Percentiles rank a stretch among this genome's conserved stretches.
Evolutionary conservation across 2,797 vertebrate species (phyloP).

Genomic region (Arremon brunneinucha): DNA sequence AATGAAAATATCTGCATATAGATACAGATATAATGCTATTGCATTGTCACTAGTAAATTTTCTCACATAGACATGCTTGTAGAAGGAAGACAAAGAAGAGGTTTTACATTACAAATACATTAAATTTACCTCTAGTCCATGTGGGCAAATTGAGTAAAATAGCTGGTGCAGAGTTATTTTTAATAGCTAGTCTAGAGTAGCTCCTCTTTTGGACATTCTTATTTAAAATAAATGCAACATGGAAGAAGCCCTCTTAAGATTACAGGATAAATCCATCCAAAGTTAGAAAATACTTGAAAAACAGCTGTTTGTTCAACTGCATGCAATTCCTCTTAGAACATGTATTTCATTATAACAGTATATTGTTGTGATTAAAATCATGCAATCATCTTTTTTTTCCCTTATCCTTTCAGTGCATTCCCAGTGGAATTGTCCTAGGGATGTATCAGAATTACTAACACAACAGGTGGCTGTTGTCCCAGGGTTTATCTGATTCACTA

Average conservation of each 20-base stretch:
- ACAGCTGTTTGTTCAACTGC: neutral
- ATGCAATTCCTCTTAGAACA: neutral
- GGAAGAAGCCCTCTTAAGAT: neutral
- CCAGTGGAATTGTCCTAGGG: neutral
- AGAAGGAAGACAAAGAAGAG: neutral
- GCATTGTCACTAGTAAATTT: neutral
- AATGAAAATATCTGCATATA: slow-evolving; percentile 1
- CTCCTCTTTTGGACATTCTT: neutral
- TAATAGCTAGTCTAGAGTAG: neutral
- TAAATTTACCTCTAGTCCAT: neutral
- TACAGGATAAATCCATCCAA: neutral
- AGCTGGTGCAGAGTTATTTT: neutral
- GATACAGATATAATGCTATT: neutral
- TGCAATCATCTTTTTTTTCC: neutral
- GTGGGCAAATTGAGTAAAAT: neutral
- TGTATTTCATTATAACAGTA: neutral
- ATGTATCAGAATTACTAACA: neutral
- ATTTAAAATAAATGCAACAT: neutral
- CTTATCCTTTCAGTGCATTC: neutral
- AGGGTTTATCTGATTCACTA: neutral
- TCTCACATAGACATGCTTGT: neutral
- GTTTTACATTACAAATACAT: neutral
- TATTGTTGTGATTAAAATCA: neutral
- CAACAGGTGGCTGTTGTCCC: neutral
- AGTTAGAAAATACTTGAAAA: neutral